Percentiles rank a stretch among this genome's conserved stretches.
phyloP scores from a whole-genome alignment of 1,140 invertebrate genomes.

The Marisa cornuarietis region DNA sequence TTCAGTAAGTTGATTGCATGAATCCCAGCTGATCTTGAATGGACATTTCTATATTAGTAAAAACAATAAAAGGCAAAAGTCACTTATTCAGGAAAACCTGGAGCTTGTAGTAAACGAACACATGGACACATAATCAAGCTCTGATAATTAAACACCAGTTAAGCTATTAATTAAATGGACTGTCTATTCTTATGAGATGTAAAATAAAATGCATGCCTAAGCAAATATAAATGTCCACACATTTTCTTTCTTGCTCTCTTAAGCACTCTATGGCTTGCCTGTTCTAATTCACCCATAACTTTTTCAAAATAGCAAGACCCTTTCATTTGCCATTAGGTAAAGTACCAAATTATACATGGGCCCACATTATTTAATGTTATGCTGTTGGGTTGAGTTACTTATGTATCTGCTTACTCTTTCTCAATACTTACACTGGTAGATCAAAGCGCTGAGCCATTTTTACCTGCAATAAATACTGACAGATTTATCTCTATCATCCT shows the following conservation, averaged over 20 bases:
- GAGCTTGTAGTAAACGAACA: too few species aligned
- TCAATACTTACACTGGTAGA: slow-evolving; percentile 48
- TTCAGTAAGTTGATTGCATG: slow-evolving; percentile 61
- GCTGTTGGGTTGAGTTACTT: background rate
- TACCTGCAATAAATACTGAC: slow-evolving; percentile 34
- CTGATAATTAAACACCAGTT: too few species aligned
- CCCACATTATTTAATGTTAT: background rate
- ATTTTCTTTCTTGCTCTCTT: slow-evolving; percentile 3
- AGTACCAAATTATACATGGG: background rate
- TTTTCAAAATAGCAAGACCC: background rate
- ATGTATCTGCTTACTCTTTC: background rate
- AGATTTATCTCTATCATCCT: slow-evolving; percentile 5
- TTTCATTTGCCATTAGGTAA: background rate
- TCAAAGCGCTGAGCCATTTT: slow-evolving; percentile 50
- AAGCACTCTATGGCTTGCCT: background rate
- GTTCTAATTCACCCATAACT: background rate
- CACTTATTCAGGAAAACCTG: too few species aligned
- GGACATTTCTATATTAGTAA: slow-evolving; percentile 62
- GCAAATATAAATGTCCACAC: background rate
- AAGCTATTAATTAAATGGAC: too few species aligned
- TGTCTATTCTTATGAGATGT: too few species aligned
- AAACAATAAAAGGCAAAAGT: background rate
- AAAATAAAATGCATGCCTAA: background rate
- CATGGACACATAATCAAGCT: too few species aligned
- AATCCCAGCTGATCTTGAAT: slow-evolving; percentile 66